Conservation (phyloP, 2,797 vertebrate genomes). For the Clarias laeviceps region DNA sequence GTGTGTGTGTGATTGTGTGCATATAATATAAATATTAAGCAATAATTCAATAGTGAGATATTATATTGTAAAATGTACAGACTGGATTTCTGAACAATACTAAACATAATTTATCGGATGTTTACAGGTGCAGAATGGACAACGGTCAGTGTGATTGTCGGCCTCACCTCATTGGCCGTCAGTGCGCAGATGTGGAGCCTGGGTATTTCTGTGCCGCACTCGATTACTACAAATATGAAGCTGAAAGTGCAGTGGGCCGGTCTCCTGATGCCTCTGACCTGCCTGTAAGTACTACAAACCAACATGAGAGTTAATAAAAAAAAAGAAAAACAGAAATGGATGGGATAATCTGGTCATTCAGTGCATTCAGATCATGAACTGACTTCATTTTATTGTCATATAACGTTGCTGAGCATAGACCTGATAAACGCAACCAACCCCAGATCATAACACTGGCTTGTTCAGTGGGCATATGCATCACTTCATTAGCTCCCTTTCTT, state of each 20-base stretch:
- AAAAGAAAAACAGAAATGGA: background rate
- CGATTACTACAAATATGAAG: conserved; percentile 84
- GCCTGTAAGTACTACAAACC: conserved; percentile 72
- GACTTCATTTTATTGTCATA: too few species aligned
- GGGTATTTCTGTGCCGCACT: conserved; percentile 87
- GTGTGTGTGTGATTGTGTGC: conserved; percentile 11
- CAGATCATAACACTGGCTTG: too few species aligned
- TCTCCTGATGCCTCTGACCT: conserved; percentile 71
- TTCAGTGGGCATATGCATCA: too few species aligned
- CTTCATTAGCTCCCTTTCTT: too few species aligned
- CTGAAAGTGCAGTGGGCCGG: conserved; percentile 71
- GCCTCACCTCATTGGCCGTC: conserved; percentile 78
- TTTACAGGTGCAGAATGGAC: conserved; percentile 78
- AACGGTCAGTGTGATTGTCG: conserved; percentile 84
- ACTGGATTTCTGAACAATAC: background rate
- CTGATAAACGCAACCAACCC: too few species aligned
- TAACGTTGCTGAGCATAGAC: too few species aligned
- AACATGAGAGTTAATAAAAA: background rate
- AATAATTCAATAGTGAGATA: background rate
- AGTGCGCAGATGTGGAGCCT: conserved; percentile 82
- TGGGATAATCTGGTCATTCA: too few species aligned
- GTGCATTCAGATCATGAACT: too few species aligned
- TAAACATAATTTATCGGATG: background rate
- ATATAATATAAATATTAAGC: conserved; percentile 38
- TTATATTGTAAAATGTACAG: background rate